Conservation (phyloP, 2,888 invertebrate species). For the Drosophila buzzatii region DNA sequence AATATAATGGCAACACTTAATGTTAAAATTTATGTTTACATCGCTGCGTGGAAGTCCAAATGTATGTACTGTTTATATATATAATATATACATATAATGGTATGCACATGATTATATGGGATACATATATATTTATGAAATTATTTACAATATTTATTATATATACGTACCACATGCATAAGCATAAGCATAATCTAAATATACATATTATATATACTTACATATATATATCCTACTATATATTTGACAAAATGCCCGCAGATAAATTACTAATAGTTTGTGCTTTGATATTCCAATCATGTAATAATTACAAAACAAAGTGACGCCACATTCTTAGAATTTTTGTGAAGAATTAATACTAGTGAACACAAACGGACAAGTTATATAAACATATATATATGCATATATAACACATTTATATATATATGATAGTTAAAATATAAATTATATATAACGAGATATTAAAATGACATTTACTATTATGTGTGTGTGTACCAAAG, state of each 20-base stretch:
- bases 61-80: conserved; percentile 55
- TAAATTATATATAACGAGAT: conserved; percentile 57
- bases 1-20: conserved; percentile 52
- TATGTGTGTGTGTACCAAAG: conserved; percentile 75
- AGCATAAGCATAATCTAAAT: conserved; percentile 51
- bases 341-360: conserved; percentile 51
- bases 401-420: conserved; percentile 55
- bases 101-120: conserved; percentile 52
- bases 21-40: conserved; percentile 56
- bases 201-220: conserved; percentile 36
- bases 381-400: conserved; percentile 51
- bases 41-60: conserved; percentile 43
- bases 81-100: conserved; percentile 25
- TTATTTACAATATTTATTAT: conserved; percentile 60
- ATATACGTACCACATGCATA: conserved; percentile 50
- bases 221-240: conserved; percentile 45
- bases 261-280: conserved; percentile 53
- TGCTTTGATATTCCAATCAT: conserved; percentile 70
- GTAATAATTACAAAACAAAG: conserved; percentile 55
- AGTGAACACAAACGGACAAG: conserved; percentile 59
- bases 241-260: conserved; percentile 53
- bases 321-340: conserved; percentile 60
- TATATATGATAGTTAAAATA: conserved; percentile 56
- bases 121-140: conserved; percentile 50
- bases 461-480: conserved; percentile 67